Evolutionary conservation across 2,797 vertebrate species (phyloP).

Genomic region (Gambelia wislizenii): DNA sequence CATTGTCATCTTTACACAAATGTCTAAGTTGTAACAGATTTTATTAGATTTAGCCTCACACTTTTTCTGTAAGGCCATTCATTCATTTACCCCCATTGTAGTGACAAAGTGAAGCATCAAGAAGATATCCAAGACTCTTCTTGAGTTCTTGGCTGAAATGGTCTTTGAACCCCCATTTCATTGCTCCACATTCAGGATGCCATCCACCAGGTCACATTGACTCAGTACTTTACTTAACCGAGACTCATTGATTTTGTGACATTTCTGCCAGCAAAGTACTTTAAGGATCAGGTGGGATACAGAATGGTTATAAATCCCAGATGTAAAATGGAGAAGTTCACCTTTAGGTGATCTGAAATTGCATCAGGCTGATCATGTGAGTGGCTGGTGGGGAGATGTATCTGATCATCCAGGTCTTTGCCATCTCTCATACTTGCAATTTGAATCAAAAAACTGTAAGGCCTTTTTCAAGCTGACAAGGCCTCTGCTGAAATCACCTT

Average conservation of each 20-base stretch:
- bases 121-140: neutral
- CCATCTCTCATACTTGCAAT: neutral
- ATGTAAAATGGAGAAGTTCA: neutral
- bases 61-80: neutral
- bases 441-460: neutral
- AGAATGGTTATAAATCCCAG: neutral
- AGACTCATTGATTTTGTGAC: neutral
- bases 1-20: neutral
- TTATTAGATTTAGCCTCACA: neutral
- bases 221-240: neutral
- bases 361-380: neutral
- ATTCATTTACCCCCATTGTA: neutral
- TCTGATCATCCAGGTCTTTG: neutral
- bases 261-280: neutral
- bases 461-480: conserved; percentile 24
- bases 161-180: neutral
- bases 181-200: neutral
- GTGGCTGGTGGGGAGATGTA: neutral
- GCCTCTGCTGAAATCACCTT: conserved; percentile 36
- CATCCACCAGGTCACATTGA: neutral
- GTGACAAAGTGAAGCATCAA: neutral
- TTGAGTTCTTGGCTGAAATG: neutral
- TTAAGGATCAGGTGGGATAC: neutral
- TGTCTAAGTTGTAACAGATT: neutral
- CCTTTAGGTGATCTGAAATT: conserved; percentile 5